Percentiles rank a stretch among this genome's conserved stretches.
These are phyloP conservation scores for Pachyuromys duprasi DNA, from an alignment of 2,797 vertebrate genomes.

Conservation along the genomic window DNA sequence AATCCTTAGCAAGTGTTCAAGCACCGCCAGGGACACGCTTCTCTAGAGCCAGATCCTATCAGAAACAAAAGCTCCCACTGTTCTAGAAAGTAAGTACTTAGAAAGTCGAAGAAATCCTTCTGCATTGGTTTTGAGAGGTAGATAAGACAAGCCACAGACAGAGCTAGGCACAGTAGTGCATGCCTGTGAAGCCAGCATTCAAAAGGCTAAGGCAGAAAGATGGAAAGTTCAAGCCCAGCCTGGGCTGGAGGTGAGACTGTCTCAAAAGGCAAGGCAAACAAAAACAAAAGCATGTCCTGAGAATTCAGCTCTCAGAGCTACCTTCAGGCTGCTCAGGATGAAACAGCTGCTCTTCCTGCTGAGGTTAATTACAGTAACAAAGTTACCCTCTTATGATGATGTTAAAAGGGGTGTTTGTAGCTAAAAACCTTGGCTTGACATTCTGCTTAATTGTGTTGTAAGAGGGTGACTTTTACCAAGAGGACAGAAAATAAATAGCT, in stretches of 20 bases:
- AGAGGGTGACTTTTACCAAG: conserved; percentile 61
- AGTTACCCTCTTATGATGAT: not conserved
- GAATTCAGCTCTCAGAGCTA: not conserved
- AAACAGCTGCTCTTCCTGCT: conserved; percentile 12
- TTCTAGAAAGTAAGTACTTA: not conserved
- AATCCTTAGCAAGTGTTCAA: not conserved
- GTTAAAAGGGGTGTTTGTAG: conserved; percentile 58
- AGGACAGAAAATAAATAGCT: conserved; percentile 67
- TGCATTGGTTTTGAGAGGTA: conserved; percentile 19
- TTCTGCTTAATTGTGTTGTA: conserved; percentile 71
- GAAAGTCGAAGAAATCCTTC: not conserved
- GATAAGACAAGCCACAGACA: not conserved
- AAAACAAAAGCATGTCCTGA: not conserved
- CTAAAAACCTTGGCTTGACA: conserved; percentile 47
- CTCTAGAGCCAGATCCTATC: not conserved
- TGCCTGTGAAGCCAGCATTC: not conserved
- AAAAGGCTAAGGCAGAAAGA: not conserved
- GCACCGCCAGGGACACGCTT: not conserved
- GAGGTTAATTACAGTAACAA: conserved; percentile 53
- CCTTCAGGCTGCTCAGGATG: not conserved
- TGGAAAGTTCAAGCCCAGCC: not conserved
- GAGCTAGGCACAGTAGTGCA: not conserved
- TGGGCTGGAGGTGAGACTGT: not conserved
- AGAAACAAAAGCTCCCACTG: not conserved
- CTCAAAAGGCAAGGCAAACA: not conserved